phyloP scores from a whole-genome alignment of 2,888 invertebrate genomes.

The Lasioglossum malachurum region DNA sequence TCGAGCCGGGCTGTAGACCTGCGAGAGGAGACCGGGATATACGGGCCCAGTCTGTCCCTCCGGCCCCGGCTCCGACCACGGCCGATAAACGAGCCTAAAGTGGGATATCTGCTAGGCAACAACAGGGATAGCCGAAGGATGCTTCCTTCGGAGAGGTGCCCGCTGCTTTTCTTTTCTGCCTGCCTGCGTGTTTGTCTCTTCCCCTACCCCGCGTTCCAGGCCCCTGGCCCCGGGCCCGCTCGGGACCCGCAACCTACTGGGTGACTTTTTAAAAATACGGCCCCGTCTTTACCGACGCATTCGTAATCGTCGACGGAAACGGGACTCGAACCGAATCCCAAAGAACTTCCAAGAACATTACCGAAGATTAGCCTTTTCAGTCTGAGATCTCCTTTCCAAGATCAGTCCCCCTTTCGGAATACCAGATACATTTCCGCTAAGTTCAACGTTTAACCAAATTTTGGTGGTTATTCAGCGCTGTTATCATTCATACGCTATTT shows the following conservation, averaged over 20 bases:
- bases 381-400: too few relatives aligned
- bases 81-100: slow-evolving; percentile 55
- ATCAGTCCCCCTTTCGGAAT: background rate
- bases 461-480: background rate
- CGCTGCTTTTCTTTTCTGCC: slow-evolving; percentile 54
- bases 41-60: slow-evolving; percentile 38
- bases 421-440: background rate
- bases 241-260: slow-evolving; percentile 37
- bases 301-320: background rate
- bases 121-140: slow-evolving; percentile 48
- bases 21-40: slow-evolving; percentile 33
- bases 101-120: slow-evolving; percentile 60
- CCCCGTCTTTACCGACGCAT: slow-evolving; percentile 11
- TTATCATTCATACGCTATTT: too few relatives aligned
- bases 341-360: background rate
- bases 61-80: slow-evolving; percentile 21
- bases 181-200: slow-evolving; percentile 35
- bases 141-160: slow-evolving; percentile 46
- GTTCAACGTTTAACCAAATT: background rate
- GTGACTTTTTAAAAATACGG: slow-evolving; percentile 51
- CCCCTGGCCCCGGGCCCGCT: slow-evolving; percentile 2
- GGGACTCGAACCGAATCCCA: background rate
- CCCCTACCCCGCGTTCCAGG: background rate
- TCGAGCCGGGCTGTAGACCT: slow-evolving; percentile 56
- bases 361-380: background rate